Base-by-base conservation (phyloP, 2,113 vertebrate species). In the Rhizomys pruinosus region DNA sequence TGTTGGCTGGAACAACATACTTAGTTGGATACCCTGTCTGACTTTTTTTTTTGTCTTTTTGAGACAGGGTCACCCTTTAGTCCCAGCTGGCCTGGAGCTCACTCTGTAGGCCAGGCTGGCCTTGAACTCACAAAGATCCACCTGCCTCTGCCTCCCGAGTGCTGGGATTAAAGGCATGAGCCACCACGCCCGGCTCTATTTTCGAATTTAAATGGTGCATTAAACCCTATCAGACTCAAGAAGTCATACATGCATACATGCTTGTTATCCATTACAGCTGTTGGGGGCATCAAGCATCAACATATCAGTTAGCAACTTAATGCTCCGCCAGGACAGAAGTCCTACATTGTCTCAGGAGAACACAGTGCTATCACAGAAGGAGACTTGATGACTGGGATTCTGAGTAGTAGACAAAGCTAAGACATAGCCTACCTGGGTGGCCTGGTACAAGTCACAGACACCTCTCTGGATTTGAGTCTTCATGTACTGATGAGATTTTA, bases 181-280 rank as follows among this genome's bases (percentile, higher is more conserved):
- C n/a, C n/a, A n/a, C n/a, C n/a, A n/a, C n/a, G n/a, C n/a, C n/a
- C n/a, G n/a, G n/a, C n/a, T n/a, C n/a, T n/a, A n/a, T n/a, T n/a
- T n/a, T n/a, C n/a, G n/a, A n/a, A n/a, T 80, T 94, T 91, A 79
- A 96, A 81, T 23, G 85, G 57, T 69, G 29, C 57, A 82, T 78
- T 72, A 42, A 73, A 69, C 1, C 39, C 52, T 34, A 34, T 84
- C 80, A 61, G 77, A 89, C 34, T 79, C 77, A 88, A 39, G 72
- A 87, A 73, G 57, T 74, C 32, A 72, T 15, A 59, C 84, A 84
- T 23, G 27, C 34, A 72, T 25, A 59, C 84, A 84, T 23, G 27
- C 34, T 66, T 25, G 4, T 72, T 55, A 47, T 76, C 63, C 55
- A 7, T 13, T 59, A 5, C 13, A 52, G 42, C 25, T 34, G 2